Evolutionary conservation across 2,888 invertebrate species (phyloP).

Genomic region (Parascotia fuliginaria): DNA sequence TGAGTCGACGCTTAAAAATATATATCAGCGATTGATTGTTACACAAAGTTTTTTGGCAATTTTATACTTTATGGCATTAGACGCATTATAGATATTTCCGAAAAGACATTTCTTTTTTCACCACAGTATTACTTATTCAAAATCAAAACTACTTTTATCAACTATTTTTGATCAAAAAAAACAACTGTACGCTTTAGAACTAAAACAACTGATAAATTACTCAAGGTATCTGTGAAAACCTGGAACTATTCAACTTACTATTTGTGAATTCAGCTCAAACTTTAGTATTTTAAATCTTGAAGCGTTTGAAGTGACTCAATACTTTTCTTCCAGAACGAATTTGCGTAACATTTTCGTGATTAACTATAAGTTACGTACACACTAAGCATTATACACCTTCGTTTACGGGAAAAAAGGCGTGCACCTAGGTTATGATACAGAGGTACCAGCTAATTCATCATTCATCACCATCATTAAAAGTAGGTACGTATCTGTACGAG

Average conservation of each 20-base stretch:
- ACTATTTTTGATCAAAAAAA: slow-evolving; percentile 3
- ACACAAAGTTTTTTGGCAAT: too few species aligned
- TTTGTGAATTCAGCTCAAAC: slow-evolving; percentile 36
- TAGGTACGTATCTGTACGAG: too few species aligned
- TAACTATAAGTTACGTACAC: slow-evolving; percentile 1
- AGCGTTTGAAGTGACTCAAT: slow-evolving; percentile 38
- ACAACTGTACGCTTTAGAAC: background rate
- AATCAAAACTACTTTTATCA: background rate
- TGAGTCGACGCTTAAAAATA: slow-evolving; percentile 10
- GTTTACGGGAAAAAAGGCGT: too few species aligned
- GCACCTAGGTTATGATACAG: too few species aligned
- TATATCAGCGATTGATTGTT: too few species aligned
- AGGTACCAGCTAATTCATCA: too few species aligned
- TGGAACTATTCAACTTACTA: slow-evolving; percentile 27
- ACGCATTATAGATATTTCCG: too few species aligned
- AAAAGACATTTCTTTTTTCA: background rate
- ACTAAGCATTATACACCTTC: too few species aligned
- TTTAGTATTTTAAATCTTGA: slow-evolving; percentile 38
- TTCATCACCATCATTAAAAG: too few species aligned
- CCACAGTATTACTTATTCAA: too few species aligned
- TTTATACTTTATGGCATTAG: too few species aligned
- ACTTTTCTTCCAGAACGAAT: slow-evolving; percentile 32
- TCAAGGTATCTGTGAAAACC: slow-evolving; percentile 22
- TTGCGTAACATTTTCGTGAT: slow-evolving; percentile 28
- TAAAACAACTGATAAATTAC: slow-evolving; percentile 17